A percentile compares a stretch with the other conserved stretches of the same genome.
Evolutionary conservation across 2,797 vertebrate species (phyloP).

Genomic region (Toxotes lorentzi): DNA sequence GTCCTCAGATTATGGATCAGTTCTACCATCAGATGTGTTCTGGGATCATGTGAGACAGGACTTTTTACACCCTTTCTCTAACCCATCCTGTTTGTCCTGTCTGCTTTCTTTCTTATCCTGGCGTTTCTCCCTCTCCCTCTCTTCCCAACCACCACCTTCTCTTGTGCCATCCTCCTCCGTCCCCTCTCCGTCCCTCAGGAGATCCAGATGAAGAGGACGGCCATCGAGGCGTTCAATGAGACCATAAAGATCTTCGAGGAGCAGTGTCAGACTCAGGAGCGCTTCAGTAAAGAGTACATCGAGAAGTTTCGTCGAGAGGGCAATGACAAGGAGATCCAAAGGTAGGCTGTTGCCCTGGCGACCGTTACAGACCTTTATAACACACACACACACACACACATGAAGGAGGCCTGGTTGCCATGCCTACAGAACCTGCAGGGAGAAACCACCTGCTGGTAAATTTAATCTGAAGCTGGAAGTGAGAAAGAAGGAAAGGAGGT

Average conservation of each 20-base stretch:
- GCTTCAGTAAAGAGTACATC: conserved; percentile 94
- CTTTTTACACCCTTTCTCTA: too few relatives aligned
- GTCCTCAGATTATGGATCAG: too few relatives aligned
- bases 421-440: conserved; percentile 36
- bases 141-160: too few relatives aligned
- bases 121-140: too few relatives aligned
- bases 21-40: too few relatives aligned
- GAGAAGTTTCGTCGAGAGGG: conserved; percentile 93
- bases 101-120: too few relatives aligned
- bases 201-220: conserved; percentile 99
- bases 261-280: conserved; percentile 98
- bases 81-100: too few relatives aligned
- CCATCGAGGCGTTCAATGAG: conserved; percentile 99
- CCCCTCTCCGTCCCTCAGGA: conserved; percentile 83
- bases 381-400: not conserved
- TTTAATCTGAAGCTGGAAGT: not conserved
- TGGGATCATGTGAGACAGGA: too few relatives aligned
- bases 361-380: not conserved
- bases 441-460: conserved; percentile 22
- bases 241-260: conserved; percentile 99
- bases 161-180: not conserved
- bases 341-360: conserved; percentile 78
- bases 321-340: conserved; percentile 94
- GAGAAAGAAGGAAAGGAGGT: not conserved
- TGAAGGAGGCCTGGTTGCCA: conserved; percentile 30